Evolutionary conservation across 53 echinoderm and acorn worm species (phyloP).

Genomic region (Apostichopus leukothele): DNA sequence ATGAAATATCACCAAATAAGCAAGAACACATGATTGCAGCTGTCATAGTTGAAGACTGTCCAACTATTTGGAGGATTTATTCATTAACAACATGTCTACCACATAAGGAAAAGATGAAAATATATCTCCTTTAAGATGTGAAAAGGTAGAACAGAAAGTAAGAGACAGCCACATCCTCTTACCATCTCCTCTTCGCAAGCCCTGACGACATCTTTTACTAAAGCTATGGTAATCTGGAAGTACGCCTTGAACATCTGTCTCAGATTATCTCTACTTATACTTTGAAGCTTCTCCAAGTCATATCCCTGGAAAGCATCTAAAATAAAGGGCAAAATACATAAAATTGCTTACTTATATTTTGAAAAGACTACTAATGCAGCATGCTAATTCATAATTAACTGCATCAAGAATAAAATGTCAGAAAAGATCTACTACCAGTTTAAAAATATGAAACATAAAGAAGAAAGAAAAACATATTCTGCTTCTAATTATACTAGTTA

Average conservation of each 20-base stretch:
- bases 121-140: no score
- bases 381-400: no score
- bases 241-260: constrained; percentile 97
- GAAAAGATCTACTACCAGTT: no score
- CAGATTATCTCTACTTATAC: constrained; percentile 85
- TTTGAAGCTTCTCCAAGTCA: constrained; percentile 72
- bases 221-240: constrained; percentile 91
- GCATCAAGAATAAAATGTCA: no score
- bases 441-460: not conserved
- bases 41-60: no score
- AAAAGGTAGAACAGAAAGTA: no score
- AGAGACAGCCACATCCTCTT: constrained; percentile 5
- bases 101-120: no score
- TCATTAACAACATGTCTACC: no score
- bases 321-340: not conserved
- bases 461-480: not conserved
- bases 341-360: not conserved
- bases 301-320: constrained; percentile 95
- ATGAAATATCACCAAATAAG: no score
- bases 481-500: not conserved
- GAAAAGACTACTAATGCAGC: not conserved
- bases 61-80: no score
- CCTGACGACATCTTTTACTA: constrained; percentile 92
- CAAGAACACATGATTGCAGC: no score
- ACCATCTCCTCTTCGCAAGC: constrained; percentile 99